phyloP scores from a whole-genome alignment of 1,140 invertebrate species.

The Argopecten irradians region DNA sequence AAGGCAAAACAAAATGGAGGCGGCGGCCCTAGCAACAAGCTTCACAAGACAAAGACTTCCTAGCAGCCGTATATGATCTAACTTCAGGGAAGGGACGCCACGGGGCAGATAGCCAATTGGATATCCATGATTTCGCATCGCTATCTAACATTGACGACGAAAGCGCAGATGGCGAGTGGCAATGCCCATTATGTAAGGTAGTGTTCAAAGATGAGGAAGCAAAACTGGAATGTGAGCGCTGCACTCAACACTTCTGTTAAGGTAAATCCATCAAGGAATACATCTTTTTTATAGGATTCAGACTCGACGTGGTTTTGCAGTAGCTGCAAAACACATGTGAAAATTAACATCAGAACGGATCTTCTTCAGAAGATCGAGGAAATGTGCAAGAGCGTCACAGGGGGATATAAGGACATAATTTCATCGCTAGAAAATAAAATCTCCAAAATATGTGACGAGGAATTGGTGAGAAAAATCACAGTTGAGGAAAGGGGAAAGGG shows the following conservation, averaged over 20 bases:
- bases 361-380: not conserved
- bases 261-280: not conserved
- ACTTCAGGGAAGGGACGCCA: no score
- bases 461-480: not conserved
- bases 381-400: not conserved
- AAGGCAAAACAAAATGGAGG: no score
- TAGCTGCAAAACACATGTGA: not conserved
- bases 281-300: not conserved
- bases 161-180: no score
- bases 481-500: not conserved
- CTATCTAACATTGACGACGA: no score
- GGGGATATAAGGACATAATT: not conserved
- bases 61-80: no score
- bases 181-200: no score
- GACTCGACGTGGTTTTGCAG: slow-evolving; percentile 5
- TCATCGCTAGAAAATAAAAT: not conserved
- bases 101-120: no score
- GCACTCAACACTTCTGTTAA: not conserved
- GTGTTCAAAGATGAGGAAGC: no score
- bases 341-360: not conserved
- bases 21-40: no score
- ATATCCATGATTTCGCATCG: no score
- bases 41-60: no score
- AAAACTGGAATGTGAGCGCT: slow-evolving; percentile 4
- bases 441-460: not conserved